Evolutionary conservation across 2,797 vertebrate species (phyloP).

Genomic region (Bufotes viridis): DNA sequence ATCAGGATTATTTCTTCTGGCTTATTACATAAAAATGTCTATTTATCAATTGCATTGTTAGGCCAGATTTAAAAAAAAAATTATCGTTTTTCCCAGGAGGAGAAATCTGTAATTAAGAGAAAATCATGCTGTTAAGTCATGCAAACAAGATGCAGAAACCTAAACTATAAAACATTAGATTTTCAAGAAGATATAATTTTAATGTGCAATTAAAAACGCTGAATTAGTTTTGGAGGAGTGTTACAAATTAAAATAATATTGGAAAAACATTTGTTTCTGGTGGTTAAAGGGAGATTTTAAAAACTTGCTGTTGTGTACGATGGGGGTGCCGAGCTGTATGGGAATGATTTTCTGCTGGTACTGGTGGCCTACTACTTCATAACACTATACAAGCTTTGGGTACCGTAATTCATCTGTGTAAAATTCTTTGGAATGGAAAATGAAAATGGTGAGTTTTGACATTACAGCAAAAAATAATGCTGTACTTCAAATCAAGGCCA

Average conservation of each 20-base stretch:
- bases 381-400: background rate
- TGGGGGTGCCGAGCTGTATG: background rate
- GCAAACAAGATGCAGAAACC: constrained; percentile 1
- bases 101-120: constrained; percentile 39
- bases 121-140: constrained; percentile 8
- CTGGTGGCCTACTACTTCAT: background rate
- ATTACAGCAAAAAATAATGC: background rate
- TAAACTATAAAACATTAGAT: constrained; percentile 10
- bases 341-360: background rate
- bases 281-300: background rate
- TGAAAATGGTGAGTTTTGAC: background rate
- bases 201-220: constrained; percentile 34
- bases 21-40: constrained; percentile 15
- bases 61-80: background rate
- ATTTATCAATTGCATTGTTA: constrained; percentile 13
- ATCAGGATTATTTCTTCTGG: constrained; percentile 11
- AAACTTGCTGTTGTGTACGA: background rate
- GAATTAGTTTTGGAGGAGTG: constrained; percentile 11
- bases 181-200: constrained; percentile 19
- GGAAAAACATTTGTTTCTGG: background rate
- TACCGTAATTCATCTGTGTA: background rate
- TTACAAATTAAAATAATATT: background rate
- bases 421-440: background rate
- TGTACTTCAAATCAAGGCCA: background rate
- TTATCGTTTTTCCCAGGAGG: constrained; percentile 33